These are phyloP conservation scores for Papilio helenus DNA, from an alignment of 1,140 invertebrate genomes.

Conservation along the genomic window DNA sequence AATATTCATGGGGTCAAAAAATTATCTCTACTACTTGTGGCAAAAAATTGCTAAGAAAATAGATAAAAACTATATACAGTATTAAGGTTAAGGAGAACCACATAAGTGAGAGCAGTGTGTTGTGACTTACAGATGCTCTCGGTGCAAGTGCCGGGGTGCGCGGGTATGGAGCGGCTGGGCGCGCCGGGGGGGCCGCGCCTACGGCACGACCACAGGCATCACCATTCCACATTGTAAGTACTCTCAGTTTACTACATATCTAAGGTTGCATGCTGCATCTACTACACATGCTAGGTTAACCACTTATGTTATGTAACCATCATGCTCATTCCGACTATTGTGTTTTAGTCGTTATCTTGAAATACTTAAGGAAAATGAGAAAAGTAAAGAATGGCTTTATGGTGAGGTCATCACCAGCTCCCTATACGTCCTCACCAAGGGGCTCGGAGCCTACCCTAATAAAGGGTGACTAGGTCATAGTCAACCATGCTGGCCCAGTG, in stretches of 20 bases:
- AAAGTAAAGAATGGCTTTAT: neutral
- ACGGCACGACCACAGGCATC: constrained; percentile 79
- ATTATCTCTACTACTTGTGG: neutral
- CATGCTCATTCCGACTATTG: neutral
- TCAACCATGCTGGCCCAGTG: too few species aligned
- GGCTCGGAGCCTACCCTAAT: too few species aligned
- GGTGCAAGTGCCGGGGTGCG: constrained; percentile 86
- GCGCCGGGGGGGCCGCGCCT: constrained; percentile 83
- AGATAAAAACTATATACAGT: constrained; percentile 6
- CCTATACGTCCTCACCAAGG: too few species aligned
- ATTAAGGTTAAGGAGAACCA: constrained; percentile 63
- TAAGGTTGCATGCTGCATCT: neutral
- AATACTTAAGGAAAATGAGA: neutral
- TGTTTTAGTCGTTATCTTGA: neutral
- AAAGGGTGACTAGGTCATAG: too few species aligned
- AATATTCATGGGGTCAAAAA: neutral
- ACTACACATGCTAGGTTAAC: neutral
- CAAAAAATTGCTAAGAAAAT: neutral
- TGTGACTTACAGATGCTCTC: constrained; percentile 86
- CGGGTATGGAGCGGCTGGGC: constrained; percentile 87
- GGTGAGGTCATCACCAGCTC: too few species aligned
- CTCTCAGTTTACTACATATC: neutral
- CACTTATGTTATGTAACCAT: neutral
- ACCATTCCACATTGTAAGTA: constrained; percentile 81
- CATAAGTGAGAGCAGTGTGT: constrained; percentile 83